These are phyloP conservation scores for Drosophila sordidapex DNA, from an alignment of 2,888 invertebrate species.

Conservation along the genomic window DNA sequence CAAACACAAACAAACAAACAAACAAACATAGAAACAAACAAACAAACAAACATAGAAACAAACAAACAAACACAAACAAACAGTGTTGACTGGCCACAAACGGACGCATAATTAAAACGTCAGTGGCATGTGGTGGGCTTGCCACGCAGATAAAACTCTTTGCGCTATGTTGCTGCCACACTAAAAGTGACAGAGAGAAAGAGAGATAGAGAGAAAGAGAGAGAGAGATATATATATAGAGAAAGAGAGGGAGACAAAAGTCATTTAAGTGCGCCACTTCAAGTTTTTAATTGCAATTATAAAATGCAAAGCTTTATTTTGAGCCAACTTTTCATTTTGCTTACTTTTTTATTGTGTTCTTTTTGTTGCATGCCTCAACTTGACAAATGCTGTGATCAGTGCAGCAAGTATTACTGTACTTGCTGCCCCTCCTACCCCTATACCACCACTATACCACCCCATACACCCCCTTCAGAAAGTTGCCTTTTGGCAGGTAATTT, in stretches of 20 bases:
- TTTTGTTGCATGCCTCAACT: conserved; percentile 1
- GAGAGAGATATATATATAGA: not conserved
- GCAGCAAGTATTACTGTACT: conserved; percentile 1
- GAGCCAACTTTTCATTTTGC: conserved; percentile 44
- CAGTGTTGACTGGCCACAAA: conserved; percentile 52
- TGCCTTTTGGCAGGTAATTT: conserved; percentile 21
- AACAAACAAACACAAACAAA: not conserved
- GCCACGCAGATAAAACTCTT: conserved; percentile 65
- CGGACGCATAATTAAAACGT: conserved; percentile 76
- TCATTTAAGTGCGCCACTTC: conserved; percentile 66
- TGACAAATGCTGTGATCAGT: conserved; percentile 14
- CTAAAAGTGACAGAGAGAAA: not conserved
- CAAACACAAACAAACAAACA: not conserved
- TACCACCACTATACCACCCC: too few species aligned
- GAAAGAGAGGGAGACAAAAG: conserved; percentile 37
- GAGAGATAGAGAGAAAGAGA: not conserved
- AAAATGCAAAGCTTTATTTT: conserved; percentile 60
- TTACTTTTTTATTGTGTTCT: not conserved
- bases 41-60: conserved; percentile 4
- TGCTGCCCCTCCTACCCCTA: not conserved
- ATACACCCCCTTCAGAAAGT: not conserved
- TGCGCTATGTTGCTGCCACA: conserved; percentile 53
- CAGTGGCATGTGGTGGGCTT: conserved; percentile 70
- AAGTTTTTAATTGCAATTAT: conserved; percentile 75
- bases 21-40: not conserved